These are phyloP conservation scores for Cybosia mesomella DNA, from an alignment of 2,888 invertebrate genomes.

Conservation along the genomic window DNA sequence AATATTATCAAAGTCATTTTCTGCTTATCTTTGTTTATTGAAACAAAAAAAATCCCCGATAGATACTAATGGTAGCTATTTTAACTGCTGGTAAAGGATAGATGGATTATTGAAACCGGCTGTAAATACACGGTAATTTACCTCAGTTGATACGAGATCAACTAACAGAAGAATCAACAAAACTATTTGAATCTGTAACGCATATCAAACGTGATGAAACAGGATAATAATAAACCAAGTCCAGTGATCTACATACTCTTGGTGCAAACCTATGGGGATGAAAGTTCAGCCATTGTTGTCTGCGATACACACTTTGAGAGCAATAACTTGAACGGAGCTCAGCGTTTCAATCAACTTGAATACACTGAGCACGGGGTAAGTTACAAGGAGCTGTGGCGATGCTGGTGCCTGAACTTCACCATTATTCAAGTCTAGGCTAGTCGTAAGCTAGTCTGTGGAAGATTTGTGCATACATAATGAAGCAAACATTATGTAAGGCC, in stretches of 20 bases:
- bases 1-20: no score
- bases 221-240: background rate
- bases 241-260: background rate
- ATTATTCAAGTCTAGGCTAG: background rate
- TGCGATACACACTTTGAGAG: background rate
- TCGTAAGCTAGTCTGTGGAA: background rate
- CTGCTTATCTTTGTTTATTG: no score
- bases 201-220: no score
- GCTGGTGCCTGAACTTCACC: background rate
- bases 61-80: no score
- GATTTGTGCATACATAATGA: background rate
- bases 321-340: slow-evolving; percentile 5
- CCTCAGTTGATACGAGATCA: no score
- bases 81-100: no score
- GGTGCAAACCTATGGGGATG: background rate
- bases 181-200: no score
- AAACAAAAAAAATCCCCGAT: no score
- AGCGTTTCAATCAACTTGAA: slow-evolving; percentile 8
- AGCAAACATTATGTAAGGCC: background rate
- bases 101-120: no score
- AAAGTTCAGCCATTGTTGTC: background rate
- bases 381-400: background rate
- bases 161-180: no score
- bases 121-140: no score
- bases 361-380: slow-evolving; percentile 2